Base-by-base conservation (phyloP, 1,140 invertebrate species). In the Cydia fagiglandana region DNA sequence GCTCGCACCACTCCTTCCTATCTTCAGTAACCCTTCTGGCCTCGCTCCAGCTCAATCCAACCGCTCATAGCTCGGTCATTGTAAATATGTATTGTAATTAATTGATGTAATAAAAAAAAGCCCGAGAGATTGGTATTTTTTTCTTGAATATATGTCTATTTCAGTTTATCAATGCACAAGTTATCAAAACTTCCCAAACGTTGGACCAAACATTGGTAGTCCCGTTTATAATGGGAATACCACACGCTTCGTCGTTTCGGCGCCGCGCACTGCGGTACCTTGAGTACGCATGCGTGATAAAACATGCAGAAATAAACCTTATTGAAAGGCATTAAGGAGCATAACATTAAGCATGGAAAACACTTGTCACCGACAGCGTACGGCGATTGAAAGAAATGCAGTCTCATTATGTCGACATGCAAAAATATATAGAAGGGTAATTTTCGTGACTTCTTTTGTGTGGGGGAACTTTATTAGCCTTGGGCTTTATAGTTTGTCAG, bases 271-370 rank as follows among this genome's bases (percentile, higher is more conserved):
- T 84, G 83, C 83, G 83, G 83, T 80, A 81, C 77, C 66, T 38
- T 30, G 4, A 75, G 74, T 74, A 89, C 88, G 88, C 88, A 89
- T 89, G 88, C 88, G 88, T 89, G 77, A 78, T 84, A 64, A 68
- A 28, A 30, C 47, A 53, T 20, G 47, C 34, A 2, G 38, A 41
- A 70, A 20, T 45, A 45, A 17, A 70, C 66, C 17, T 20, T 70
- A 20, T 73, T 50, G 1, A 24, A 24, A 50, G 4, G 73, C n/a
- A n/a, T 15, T 70, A 70, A 70, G 66, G 30, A n/a, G 24, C 9
- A 38, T 66, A 76, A 78, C 74, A 76, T 7, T 28, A 56, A 38
- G 5, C n/a, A 30, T 53, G 28, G 3, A 64, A 47, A 75, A 30
- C 24, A 74, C 28, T 61, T 75, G 73, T 53, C 50, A 75, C n/a